Base-by-base conservation (phyloP, 2,888 invertebrate genomes). In the Drosophila mimetica region DNA sequence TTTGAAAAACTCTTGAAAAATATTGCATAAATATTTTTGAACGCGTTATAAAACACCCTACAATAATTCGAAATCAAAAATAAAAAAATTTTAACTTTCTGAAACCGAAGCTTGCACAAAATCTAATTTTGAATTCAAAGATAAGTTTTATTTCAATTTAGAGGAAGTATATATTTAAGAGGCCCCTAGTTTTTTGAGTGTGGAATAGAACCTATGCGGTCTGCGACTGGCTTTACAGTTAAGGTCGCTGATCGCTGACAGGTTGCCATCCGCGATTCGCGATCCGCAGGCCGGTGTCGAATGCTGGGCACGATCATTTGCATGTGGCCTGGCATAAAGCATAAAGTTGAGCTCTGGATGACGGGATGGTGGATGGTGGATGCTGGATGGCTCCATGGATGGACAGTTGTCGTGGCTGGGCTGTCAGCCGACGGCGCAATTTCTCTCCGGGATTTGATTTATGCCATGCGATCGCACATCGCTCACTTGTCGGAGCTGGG, bases 181-280 rank as follows among this genome's bases (percentile, higher is more conserved):
- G n/a, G n/a, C n/a, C n/a, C 11, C 5, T 5, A 5, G 1, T 36
- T 44, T 30, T 58, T 9, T 0, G 0, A 32, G 37, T 61, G 37
- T 5, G 9, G 71, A 65, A 64, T 69, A 57, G 75, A 75, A 75
- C 75, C 61, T 66, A 36, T 76, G 80, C 70, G 76, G 83, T 76
- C 71, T 79, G 67, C 58, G 81, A 74, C 74, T 75, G 39, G 70
- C 63, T 81, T 82, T 89, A 89, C 89, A 88, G 89, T 89, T 89
- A 89, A 89, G 89, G 89, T 88, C 88, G 86, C 58, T 63, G 79
- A 79, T 77, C 74, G 77, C 75, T 88, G 88, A 88, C 89, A 88
- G 88, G 88, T 88, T 87, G 80, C 73, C 52, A 67, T 63, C 74
- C 69, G 57, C 57, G 37, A 39, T 46, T 46, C 50, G 44, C 58